Evolutionary conservation across 1,140 invertebrate species (phyloP).

Genomic region (Chlorops oryzae): DNA sequence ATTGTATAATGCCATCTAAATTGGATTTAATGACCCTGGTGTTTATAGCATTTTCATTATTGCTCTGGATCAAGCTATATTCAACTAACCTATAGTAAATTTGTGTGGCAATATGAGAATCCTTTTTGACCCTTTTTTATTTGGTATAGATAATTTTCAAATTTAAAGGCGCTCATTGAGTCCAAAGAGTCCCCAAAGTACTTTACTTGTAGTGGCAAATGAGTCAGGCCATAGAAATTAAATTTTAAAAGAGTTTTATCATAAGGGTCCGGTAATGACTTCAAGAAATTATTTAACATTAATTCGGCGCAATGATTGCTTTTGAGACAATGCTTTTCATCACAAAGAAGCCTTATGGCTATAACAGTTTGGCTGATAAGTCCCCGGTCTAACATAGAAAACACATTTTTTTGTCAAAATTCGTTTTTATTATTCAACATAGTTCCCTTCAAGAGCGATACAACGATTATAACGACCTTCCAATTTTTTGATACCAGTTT

Average conservation of each 20-base stretch:
- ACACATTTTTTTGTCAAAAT: too few species aligned
- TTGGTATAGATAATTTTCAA: slow-evolving; percentile 18
- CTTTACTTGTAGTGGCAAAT: slow-evolving; percentile 4
- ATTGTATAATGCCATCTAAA: too few species aligned
- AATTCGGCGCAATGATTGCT: slow-evolving; percentile 1
- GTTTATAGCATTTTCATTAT: too few species aligned
- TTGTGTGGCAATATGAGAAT: slow-evolving; percentile 10
- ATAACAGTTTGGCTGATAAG: too few species aligned
- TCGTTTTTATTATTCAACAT: too few species aligned
- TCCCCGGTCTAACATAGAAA: too few species aligned
- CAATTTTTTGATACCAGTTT: too few species aligned
- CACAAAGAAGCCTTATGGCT: background rate
- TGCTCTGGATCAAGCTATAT: too few species aligned
- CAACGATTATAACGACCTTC: too few species aligned
- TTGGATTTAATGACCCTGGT: too few species aligned
- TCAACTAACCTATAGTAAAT: slow-evolving; percentile 16
- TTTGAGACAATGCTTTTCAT: background rate
- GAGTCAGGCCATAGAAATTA: slow-evolving; percentile 5
- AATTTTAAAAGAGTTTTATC: background rate
- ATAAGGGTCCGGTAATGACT: background rate
- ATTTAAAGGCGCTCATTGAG: slow-evolving; percentile 18
- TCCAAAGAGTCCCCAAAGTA: slow-evolving; percentile 10
- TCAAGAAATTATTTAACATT: background rate
- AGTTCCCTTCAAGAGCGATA: too few species aligned
- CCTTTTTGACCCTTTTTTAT: slow-evolving; percentile 13